Conservation (phyloP, 2,113 vertebrate species). For the Asarcornis scutulata region DNA sequence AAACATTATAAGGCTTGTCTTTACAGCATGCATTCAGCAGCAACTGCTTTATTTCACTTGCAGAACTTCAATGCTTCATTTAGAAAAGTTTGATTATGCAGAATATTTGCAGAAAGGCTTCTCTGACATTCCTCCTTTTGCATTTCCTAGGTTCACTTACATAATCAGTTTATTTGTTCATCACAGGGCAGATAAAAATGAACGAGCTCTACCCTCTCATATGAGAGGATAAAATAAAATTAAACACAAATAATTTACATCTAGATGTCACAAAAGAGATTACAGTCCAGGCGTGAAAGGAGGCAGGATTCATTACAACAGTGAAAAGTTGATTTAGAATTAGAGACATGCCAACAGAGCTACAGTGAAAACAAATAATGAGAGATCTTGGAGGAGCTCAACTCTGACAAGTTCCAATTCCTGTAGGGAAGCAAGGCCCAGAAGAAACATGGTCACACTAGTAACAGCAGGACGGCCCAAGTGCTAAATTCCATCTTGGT, state of each 20-base stretch:
- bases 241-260: neutral
- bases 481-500: neutral
- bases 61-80: neutral
- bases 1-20: conserved; percentile 44
- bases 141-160: neutral
- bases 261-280: neutral
- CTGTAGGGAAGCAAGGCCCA: neutral
- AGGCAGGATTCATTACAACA: conserved; percentile 6
- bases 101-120: neutral
- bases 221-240: neutral
- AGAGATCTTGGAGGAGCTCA: conserved; percentile 10
- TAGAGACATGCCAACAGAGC: conserved; percentile 23
- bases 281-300: neutral
- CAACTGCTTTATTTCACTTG: conserved; percentile 20
- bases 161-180: neutral
- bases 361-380: conserved; percentile 42
- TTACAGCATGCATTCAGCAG: neutral
- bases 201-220: neutral
- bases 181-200: neutral
- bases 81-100: conserved; percentile 32
- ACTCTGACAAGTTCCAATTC: conserved; percentile 7
- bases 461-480: neutral
- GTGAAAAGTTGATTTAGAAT: conserved; percentile 35
- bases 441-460: neutral
- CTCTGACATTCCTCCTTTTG: neutral